phyloP scores from a whole-genome alignment of 2,797 vertebrate genomes.

The Esox lucius region DNA sequence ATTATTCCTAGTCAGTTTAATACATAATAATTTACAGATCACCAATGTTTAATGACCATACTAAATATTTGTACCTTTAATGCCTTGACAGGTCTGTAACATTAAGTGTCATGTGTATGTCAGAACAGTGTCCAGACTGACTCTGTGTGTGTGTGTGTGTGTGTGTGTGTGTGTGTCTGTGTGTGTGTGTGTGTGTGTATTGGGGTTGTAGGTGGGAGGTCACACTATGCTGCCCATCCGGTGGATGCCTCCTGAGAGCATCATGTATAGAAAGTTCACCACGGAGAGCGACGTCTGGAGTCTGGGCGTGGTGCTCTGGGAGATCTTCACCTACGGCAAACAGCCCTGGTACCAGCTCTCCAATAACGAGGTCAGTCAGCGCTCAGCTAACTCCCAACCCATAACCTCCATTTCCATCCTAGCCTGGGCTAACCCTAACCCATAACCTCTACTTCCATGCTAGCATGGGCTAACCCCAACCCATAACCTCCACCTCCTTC shows the following conservation, averaged over 20 bases:
- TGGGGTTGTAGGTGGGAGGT: constrained; percentile 85
- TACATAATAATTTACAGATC: too few relatives aligned
- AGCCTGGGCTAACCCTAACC: neutral
- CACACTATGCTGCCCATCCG: constrained; percentile 99
- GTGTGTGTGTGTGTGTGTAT: constrained; percentile 21
- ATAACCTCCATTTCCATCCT: neutral
- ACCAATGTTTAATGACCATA: too few relatives aligned
- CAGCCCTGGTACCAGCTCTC: constrained; percentile 99
- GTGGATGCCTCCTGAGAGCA: constrained; percentile 99
- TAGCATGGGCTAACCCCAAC: neutral
- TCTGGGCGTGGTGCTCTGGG: constrained; percentile 96
- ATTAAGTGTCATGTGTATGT: neutral
- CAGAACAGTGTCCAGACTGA: constrained; percentile 1
- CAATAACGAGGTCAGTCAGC: constrained; percentile 87
- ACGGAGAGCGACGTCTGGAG: constrained; percentile 99
- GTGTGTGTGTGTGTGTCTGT: constrained; percentile 11
- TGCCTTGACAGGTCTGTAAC: too few relatives aligned
- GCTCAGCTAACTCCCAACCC: neutral
- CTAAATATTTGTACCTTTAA: too few relatives aligned
- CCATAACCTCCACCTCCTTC: neutral
- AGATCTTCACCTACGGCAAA: constrained; percentile 99
- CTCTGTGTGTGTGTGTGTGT: constrained; percentile 19
- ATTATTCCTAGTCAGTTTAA: too few relatives aligned
- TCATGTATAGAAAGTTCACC: constrained; percentile 99
- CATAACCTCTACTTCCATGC: neutral